These are phyloP conservation scores for Prunella himalayana DNA, from an alignment of 2,113 vertebrate species.

Conservation along the genomic window DNA sequence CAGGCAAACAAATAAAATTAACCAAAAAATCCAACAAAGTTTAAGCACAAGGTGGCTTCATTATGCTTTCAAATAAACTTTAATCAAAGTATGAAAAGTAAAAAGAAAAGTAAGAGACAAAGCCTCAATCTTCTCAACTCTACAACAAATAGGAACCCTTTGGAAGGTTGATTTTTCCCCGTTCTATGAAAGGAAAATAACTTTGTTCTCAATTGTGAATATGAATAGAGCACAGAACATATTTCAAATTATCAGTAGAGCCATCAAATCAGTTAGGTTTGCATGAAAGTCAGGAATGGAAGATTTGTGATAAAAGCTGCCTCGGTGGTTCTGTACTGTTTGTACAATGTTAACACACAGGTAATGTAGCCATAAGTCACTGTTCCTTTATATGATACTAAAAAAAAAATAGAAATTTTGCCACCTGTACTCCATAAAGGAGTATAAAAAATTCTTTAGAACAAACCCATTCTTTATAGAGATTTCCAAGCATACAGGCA, in stretches of 20 bases:
- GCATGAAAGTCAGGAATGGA: background rate
- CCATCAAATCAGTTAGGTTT: background rate
- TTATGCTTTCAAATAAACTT: background rate
- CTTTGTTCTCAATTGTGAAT: background rate
- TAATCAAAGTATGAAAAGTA: background rate
- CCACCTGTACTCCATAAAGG: background rate
- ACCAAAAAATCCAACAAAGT: background rate
- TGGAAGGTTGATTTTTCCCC: fast-evolving
- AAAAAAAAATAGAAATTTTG: background rate
- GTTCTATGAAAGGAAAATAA: background rate
- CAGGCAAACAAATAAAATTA: background rate
- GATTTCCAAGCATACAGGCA: background rate
- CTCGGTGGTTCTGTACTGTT: background rate
- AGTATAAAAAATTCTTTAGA: background rate
- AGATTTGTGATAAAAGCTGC: background rate
- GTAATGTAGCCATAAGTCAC: background rate
- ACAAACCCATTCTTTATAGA: background rate
- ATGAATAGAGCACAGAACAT: background rate
- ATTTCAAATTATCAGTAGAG: background rate
- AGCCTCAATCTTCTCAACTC: background rate
- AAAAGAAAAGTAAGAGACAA: background rate
- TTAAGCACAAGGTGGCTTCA: background rate
- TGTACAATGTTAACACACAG: background rate
- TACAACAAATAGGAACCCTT: background rate
- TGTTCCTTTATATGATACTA: background rate